phyloP scores from a whole-genome alignment of 2,797 vertebrate genomes.

The Sebastes glaucus region DNA sequence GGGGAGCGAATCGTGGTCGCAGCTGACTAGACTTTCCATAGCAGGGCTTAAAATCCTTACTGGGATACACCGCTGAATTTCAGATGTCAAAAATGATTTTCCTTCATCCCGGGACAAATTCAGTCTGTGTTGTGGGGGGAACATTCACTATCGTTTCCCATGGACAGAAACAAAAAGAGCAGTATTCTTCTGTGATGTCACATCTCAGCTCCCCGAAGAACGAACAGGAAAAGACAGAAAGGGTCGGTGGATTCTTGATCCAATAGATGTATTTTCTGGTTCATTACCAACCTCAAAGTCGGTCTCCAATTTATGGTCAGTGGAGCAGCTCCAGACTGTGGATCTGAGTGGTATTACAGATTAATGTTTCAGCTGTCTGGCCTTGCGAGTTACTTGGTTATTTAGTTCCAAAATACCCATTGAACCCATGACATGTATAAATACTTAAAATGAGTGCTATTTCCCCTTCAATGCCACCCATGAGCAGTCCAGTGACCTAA shows the following conservation, averaged over 20 bases:
- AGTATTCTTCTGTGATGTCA: conserved; percentile 14
- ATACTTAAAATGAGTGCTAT: conserved; percentile 22
- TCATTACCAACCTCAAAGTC: conserved; percentile 34
- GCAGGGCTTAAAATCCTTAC: conserved; percentile 36
- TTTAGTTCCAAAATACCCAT: conserved; percentile 29
- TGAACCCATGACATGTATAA: conserved; percentile 17
- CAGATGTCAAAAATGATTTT: conserved; percentile 53
- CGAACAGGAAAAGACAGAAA: conserved; percentile 6
- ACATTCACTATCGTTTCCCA: conserved; percentile 1
- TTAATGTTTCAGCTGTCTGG: conserved; percentile 28
- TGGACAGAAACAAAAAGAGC: conserved; percentile 15
- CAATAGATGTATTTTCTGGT: conserved; percentile 24
- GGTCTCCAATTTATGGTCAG: conserved; percentile 35
- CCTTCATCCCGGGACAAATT: neutral
- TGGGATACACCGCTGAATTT: conserved; percentile 42
- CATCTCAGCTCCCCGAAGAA: conserved; percentile 7
- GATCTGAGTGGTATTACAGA: conserved; percentile 36
- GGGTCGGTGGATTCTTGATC: neutral
- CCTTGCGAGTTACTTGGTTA: conserved; percentile 23
- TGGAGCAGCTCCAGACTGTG: conserved; percentile 30
- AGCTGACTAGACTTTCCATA: conserved; percentile 59
- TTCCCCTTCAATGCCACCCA: conserved; percentile 27
- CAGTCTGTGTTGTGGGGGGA: neutral
- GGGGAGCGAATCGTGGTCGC: conserved; percentile 21
- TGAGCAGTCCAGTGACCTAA: neutral